Conservation (phyloP, 2,797 vertebrate species). For the Typhlichthys eigenmanni region DNA sequence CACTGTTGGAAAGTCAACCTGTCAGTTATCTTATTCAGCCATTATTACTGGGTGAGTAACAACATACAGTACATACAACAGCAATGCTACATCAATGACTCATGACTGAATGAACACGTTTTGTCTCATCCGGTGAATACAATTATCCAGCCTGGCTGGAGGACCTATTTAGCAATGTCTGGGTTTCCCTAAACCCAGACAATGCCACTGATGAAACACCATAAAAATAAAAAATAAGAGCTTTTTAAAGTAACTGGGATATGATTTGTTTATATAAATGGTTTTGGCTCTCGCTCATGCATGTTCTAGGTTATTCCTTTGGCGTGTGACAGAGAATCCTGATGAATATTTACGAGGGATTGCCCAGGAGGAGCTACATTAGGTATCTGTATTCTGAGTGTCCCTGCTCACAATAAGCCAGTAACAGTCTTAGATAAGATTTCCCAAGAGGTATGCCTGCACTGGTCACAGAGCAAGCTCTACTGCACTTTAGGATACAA, state of each 20-base stretch:
- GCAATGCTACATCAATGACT: conserved; percentile 18
- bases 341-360: background rate
- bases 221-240: no score
- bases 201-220: background rate
- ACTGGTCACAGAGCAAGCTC: conserved; percentile 1
- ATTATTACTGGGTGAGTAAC: conserved; percentile 12
- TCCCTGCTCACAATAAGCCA: conserved; percentile 4
- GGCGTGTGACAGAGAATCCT: background rate
- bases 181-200: conserved; percentile 4
- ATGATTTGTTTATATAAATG: no score
- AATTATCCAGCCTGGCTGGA: conserved; percentile 35
- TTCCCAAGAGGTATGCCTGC: background rate
- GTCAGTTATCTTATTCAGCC: conserved; percentile 12
- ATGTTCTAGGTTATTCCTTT: background rate
- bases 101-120: conserved; percentile 14
- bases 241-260: no score
- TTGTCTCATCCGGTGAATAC: conserved; percentile 37
- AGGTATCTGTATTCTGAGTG: conserved; percentile 1
- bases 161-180: conserved; percentile 31
- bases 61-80: conserved; percentile 5
- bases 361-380: conserved; percentile 1
- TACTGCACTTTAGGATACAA: background rate
- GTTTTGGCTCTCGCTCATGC: no score
- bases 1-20: background rate
- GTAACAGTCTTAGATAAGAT: background rate